A percentile compares a stretch with the other conserved stretches of the same genome.
phyloP scores from a whole-genome alignment of 2,797 vertebrate genomes.

The Podargus strigoides region DNA sequence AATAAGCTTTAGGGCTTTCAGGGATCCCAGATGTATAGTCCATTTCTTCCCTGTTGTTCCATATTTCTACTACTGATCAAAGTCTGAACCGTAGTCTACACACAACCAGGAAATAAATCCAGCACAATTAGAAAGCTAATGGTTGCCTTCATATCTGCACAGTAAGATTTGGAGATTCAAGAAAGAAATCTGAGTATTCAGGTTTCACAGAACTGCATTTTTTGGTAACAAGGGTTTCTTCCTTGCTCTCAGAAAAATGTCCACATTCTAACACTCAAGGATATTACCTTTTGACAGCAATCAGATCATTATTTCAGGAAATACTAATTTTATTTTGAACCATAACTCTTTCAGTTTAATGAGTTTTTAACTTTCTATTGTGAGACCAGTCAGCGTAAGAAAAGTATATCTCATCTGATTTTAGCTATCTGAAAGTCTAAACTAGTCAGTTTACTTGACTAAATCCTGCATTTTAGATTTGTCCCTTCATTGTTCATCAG shows the following conservation, averaged over 20 bases:
- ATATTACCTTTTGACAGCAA: neutral
- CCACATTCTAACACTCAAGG: neutral
- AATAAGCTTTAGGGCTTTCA: neutral
- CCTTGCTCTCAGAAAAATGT: neutral
- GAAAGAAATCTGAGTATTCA: neutral
- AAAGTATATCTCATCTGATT: neutral
- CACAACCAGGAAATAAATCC: neutral
- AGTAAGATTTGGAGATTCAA: neutral
- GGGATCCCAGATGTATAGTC: neutral
- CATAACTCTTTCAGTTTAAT: neutral
- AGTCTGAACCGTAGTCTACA: neutral
- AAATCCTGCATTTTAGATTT: neutral
- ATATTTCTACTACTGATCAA: neutral
- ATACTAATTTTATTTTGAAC: neutral
- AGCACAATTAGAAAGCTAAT: neutral
- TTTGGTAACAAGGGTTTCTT: neutral
- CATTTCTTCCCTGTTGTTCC: neutral
- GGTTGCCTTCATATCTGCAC: neutral
- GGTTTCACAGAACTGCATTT: neutral
- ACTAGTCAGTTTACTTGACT: neutral
- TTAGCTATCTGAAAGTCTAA: neutral
- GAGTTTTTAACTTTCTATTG: neutral
- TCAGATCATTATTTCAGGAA: neutral
- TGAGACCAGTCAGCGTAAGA: neutral
- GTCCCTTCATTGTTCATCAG: neutral